These are phyloP conservation scores for Troglohyphantes excavatus DNA, from an alignment of 2,888 invertebrate genomes.

Conservation along the genomic window DNA sequence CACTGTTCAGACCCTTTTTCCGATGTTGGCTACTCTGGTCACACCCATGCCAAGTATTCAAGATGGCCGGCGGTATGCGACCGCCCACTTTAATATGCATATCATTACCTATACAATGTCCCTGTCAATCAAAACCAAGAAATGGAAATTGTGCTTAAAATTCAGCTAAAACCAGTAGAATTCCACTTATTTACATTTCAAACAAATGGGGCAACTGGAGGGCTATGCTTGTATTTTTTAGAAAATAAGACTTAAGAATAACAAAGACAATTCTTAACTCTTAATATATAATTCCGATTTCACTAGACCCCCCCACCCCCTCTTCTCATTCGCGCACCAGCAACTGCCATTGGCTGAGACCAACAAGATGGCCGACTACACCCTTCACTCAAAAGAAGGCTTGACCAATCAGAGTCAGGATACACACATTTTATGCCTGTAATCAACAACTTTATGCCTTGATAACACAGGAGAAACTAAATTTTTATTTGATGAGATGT, in stretches of 20 bases:
- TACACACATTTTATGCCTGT: constrained; percentile 64
- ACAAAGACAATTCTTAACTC: background rate
- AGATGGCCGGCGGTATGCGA: constrained; percentile 57
- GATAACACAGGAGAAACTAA: constrained; percentile 76
- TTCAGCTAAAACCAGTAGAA: background rate
- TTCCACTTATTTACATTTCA: background rate
- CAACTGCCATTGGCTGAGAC: constrained; percentile 60
- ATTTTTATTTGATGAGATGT: constrained; percentile 78
- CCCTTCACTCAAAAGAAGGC: constrained; percentile 8
- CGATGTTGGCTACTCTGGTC: constrained; percentile 47
- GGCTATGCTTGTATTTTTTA: background rate
- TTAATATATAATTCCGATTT: constrained; percentile 58
- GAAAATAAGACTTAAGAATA: background rate
- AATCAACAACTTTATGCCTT: constrained; percentile 78
- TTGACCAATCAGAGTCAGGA: constrained; percentile 62
- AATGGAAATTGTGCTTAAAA: background rate
- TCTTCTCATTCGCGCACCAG: constrained; percentile 27
- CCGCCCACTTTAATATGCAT: constrained; percentile 71
- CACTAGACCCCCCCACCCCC: constrained; percentile 24
- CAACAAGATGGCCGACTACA: constrained; percentile 71
- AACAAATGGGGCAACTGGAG: background rate
- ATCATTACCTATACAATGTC: constrained; percentile 63
- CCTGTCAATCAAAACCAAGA: constrained; percentile 70
- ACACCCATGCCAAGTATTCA: constrained; percentile 52
- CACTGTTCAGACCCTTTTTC: constrained; percentile 71